Evolutionary conservation across 1,140 invertebrate species (phyloP), one percentile per base, ranked within the genome.

Genomic region (Polypedilum pembai): DNA sequence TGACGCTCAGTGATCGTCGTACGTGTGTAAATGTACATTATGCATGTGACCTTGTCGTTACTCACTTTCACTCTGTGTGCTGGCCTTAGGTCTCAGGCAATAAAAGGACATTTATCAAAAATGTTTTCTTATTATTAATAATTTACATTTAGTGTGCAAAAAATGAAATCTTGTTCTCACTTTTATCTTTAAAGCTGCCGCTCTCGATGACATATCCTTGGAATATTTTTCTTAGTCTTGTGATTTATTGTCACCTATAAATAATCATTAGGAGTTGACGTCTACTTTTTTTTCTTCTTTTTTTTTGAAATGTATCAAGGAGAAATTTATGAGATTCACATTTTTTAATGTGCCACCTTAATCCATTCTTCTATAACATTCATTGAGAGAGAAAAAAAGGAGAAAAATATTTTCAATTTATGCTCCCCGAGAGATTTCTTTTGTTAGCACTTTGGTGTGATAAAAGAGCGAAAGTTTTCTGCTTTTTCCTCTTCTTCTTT

Each of bases 321-420:
- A 56, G 45, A 56, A 56, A 56, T 56, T 56, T 56, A 56, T 56
- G 45, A 56, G 45, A 56, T 56, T 15, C 45, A 56, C 45, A 56
- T 56, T 56, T 56, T 56, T 56, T 56, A 56, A 56, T 56, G 45
- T 56, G 24, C 45, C n/a, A 56, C 45, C 45, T 56, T n/a, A 56
- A 56, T 56, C 45, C 45, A 56, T 56, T 12, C 45, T 56, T 56
- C 15, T n/a, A 56, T 4, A 15, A 56, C 12, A 33, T n/a, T n/a
- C n/a, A n/a, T n/a, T n/a, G n/a, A n/a, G n/a, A n/a, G n/a, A n/a
- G n/a, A n/a, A n/a, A n/a, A n/a, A 56, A 56, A 56, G 45, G 45
- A 56, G 12, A 56, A 56, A 56, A 56, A 12, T 56, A n/a, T 56
- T 56, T 56, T 56, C 45, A 56, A 56, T 56, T 56, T 56, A 56